Evolutionary conservation across 1,140 invertebrate species (phyloP).

Genomic region (Drosophila paulistorum): DNA sequence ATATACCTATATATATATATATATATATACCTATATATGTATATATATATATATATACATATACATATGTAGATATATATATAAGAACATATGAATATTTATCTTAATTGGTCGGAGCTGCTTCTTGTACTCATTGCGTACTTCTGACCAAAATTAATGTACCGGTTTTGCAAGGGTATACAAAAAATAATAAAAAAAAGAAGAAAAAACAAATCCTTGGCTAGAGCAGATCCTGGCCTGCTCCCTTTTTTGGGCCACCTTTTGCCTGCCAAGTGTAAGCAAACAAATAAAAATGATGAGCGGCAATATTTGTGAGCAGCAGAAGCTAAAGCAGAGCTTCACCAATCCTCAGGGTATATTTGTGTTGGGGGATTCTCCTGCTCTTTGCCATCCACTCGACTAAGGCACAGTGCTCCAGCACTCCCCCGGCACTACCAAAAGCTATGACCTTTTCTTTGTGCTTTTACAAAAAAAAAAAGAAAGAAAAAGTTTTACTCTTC

Average conservation of each 20-base stretch:
- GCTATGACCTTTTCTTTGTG: slow-evolving; percentile 36
- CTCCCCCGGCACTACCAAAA: slow-evolving; percentile 7
- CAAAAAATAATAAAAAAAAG: neutral
- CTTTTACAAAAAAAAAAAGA: slow-evolving; percentile 42
- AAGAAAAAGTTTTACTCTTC: slow-evolving; percentile 63
- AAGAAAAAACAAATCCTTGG: slow-evolving; percentile 8
- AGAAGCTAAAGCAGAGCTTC: slow-evolving; percentile 44
- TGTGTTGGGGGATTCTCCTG: slow-evolving; percentile 14
- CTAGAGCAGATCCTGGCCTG: neutral
- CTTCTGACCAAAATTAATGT: no score
- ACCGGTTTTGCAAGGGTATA: no score
- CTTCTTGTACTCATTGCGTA: no score
- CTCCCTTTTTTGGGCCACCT: slow-evolving; percentile 19
- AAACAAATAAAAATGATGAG: slow-evolving; percentile 81
- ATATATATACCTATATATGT: no score
- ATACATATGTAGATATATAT: neutral
- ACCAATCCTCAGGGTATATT: slow-evolving; percentile 71
- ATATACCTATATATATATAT: no score
- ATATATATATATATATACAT: neutral
- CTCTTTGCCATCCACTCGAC: neutral
- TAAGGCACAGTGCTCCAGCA: neutral
- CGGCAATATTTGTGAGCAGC: slow-evolving; percentile 63
- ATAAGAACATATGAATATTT: no score
- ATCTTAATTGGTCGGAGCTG: no score
- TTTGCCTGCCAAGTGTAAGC: slow-evolving; percentile 60